Evolutionary conservation across 2,888 invertebrate species (phyloP).

Genomic region (Miltochrista miniata): DNA sequence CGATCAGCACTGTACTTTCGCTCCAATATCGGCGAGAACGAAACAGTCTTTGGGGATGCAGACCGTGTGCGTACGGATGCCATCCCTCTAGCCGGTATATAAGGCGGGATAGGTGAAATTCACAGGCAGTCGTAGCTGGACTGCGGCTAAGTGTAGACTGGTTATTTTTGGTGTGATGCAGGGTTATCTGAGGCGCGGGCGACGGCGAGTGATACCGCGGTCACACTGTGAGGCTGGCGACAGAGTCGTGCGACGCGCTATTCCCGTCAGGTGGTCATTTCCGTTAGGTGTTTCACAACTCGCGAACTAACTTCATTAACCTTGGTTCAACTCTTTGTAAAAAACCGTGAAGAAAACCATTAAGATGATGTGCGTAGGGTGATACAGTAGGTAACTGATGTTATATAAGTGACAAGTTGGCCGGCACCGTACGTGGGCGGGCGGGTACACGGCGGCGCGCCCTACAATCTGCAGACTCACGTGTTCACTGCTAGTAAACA

Average conservation of each 20-base stretch:
- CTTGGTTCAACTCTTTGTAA: constrained; percentile 63
- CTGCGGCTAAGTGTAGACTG: constrained; percentile 75
- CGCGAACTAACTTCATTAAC: constrained; percentile 72
- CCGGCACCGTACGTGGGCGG: constrained; percentile 56
- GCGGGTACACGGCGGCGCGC: constrained; percentile 69
- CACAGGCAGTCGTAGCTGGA: constrained; percentile 74
- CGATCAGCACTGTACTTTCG: constrained; percentile 80
- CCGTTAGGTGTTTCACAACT: constrained; percentile 74
- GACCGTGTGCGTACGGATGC: constrained; percentile 86
- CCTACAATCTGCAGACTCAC: constrained; percentile 47
- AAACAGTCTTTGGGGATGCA: constrained; percentile 86
- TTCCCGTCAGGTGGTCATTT: constrained; percentile 82
- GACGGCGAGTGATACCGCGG: constrained; percentile 76
- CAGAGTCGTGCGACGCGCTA: constrained; percentile 75
- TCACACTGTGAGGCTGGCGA: constrained; percentile 74
- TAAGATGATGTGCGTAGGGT: constrained; percentile 44
- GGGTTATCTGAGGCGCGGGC: constrained; percentile 75
- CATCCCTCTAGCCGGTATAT: constrained; percentile 78
- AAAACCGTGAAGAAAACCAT: constrained; percentile 49
- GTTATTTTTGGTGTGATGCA: constrained; percentile 73
- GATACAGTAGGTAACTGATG: constrained; percentile 21
- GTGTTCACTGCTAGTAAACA: constrained; percentile 41
- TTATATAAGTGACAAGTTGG: constrained; percentile 55
- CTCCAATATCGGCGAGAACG: constrained; percentile 85
- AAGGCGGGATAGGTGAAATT: constrained; percentile 59